Base-by-base conservation (phyloP, 2,113 vertebrate genomes). In the Aptenodytes forsteri region DNA sequence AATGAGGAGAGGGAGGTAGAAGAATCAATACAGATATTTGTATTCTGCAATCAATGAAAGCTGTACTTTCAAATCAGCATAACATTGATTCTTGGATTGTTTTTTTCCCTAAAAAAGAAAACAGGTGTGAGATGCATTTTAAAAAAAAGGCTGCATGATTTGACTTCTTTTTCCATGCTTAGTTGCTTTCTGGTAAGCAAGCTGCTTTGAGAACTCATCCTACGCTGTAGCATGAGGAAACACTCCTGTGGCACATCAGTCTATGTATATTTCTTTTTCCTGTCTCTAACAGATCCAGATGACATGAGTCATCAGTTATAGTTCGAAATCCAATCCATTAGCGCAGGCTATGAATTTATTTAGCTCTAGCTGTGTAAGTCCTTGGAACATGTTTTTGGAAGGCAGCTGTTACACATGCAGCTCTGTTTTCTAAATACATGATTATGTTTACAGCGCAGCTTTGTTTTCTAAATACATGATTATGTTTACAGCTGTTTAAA, bases 11-110 rank as follows among this genome's bases (percentile, higher is more conserved):
- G 19, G 26, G 54, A 80, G 6, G 15, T 6, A 78, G n/a, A 91
- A 69, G 54, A 83, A 96, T 93, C 95, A 90, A 90, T 92, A 81
- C 10, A n/a, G 50, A n/a, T 84, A 87, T 90, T 94, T 94, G 82
- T 87, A 73, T 90, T 93, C 87, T 84, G 56, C 70, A 71, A 38
- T 95, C 93, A 93, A 62, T 96, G 47, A 12, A 76, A 94, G 69
- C 16, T 89, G 52, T 83, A 83, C n/a, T 93, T 97, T 94, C 69
- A 92, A 94, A 96, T 93, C 70, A 83, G 58, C 22, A 17, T 58
- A 81, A 38, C 56, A 90, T 87, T 92, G 85, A 97, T 95, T 79
- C 4, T 6, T 56, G 42, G 34, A 36, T 56, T 83, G 6, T 1
- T 40, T 76, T 80, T 80, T 76, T 26, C 29, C n/a, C 38, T 80